phyloP scores from a whole-genome alignment of 2,113 vertebrate genomes.

The Callipepla californica region DNA sequence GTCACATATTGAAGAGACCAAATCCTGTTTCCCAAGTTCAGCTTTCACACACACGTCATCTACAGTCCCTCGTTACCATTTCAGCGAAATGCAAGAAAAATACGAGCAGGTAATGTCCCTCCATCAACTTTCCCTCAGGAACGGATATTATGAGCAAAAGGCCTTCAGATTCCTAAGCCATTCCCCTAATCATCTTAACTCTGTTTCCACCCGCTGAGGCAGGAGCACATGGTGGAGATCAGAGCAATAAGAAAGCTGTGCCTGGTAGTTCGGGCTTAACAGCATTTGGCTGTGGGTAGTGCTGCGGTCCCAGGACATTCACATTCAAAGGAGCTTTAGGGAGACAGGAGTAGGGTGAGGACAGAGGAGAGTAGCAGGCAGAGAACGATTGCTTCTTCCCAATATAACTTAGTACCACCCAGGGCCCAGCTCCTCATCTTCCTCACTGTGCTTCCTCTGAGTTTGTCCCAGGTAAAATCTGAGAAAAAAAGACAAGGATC shows the following conservation, averaged over 20 bases:
- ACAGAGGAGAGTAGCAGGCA: neutral
- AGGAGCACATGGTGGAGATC: neutral
- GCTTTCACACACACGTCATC: neutral
- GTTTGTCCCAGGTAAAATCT: constrained; percentile 6
- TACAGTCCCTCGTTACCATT: neutral
- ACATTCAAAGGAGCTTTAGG: neutral
- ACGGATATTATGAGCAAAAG: neutral
- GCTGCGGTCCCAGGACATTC: neutral
- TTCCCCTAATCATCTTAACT: neutral
- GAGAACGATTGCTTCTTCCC: neutral
- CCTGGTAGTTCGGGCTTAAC: neutral
- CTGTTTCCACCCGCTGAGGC: neutral
- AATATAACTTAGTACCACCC: neutral
- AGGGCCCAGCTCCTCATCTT: neutral
- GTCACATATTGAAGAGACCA: neutral
- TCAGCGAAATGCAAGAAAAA: neutral
- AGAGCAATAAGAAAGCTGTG: neutral
- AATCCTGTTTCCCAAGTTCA: neutral
- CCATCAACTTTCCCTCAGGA: neutral
- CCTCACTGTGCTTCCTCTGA: neutral
- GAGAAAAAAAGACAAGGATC: neutral
- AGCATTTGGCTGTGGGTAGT: neutral
- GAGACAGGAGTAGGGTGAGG: neutral
- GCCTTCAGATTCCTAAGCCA: neutral
- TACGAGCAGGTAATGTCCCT: neutral